Base-by-base conservation (phyloP, 2,113 vertebrate species). In the Suncus etruscus region DNA sequence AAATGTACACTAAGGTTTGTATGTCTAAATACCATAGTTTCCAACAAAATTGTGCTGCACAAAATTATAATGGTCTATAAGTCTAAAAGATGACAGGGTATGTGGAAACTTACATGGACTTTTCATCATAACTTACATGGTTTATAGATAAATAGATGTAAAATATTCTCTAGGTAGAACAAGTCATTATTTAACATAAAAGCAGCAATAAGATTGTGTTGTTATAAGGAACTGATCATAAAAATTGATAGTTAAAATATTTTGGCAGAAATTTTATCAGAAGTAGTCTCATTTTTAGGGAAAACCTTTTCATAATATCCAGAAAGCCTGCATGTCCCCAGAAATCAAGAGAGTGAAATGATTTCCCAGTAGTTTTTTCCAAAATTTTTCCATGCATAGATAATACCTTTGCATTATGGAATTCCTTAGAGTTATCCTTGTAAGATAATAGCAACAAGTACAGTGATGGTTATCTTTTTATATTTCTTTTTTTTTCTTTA, bases 111-210 rank as follows among this genome's bases (percentile, higher is more conserved):
- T 80, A 81, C 47, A 22, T 66, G 14, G 10, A 65, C 15, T 69
- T 89, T 90, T 86, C 54, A 58, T 77, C 39, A 68, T 54, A 31
- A 61, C n/a, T 80, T 83, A 61, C 32, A 18, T 31, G 24, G 54
- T 7, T 66, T 18, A 70, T 29, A 51, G 10, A 89, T 24, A 83
- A 72, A 31, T 68, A 15, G 29, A 80, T 83, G 32, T 39, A 77
- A 87, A 90, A 78, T 47, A 51, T 51, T 91, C 61, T 18, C 75
- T 18, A 48, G 65, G 32, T 54, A 29, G 58, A 80, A 58, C 87
- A 79, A 87, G 29, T 85, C 27, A 79, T 48, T 80, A 32, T 18
- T 11, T 68, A 70, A 89, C 74, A 69, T 54, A 48, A 84, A 89
- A 69, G 22, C 50, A 70, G 54, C 51, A 51, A 68, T 8, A 82